Evolutionary conservation across 2,113 vertebrate species (phyloP).

Genomic region (Saguinus midas): DNA sequence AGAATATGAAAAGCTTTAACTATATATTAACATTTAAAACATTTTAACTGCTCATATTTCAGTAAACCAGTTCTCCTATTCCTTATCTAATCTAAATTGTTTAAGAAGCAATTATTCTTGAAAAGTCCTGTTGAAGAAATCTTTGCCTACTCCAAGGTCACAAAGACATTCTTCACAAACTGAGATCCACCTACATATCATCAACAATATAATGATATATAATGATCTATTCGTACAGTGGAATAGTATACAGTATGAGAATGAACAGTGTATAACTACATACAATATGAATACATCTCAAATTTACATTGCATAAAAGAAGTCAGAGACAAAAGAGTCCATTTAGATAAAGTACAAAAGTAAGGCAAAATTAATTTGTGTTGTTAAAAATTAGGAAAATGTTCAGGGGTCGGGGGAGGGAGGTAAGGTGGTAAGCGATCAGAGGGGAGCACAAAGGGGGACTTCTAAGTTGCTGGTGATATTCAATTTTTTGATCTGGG

Average conservation of each 20-base stretch:
- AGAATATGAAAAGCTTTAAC: background rate
- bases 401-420: too few species aligned
- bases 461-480: background rate
- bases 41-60: background rate
- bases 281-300: background rate
- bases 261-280: background rate
- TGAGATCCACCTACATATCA: background rate
- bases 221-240: background rate
- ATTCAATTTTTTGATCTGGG: conserved; percentile 17
- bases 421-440: background rate
- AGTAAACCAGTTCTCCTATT: conserved; percentile 24
- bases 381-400: conserved; percentile 35
- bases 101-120: background rate
- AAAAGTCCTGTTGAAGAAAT: conserved; percentile 37
- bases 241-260: conserved; percentile 9
- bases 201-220: background rate
- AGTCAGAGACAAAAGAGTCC: background rate
- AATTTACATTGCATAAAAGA: background rate
- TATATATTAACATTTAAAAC: background rate
- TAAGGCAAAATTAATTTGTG: background rate
- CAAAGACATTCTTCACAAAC: conserved; percentile 31
- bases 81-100: conserved; percentile 10
- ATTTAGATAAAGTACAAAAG: conserved; percentile 22
- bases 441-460: background rate
- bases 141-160: background rate